Percentiles rank a stretch among this genome's conserved stretches.
phyloP scores from a whole-genome alignment of 2,113 vertebrate genomes.

The Anoplopoma fimbria region DNA sequence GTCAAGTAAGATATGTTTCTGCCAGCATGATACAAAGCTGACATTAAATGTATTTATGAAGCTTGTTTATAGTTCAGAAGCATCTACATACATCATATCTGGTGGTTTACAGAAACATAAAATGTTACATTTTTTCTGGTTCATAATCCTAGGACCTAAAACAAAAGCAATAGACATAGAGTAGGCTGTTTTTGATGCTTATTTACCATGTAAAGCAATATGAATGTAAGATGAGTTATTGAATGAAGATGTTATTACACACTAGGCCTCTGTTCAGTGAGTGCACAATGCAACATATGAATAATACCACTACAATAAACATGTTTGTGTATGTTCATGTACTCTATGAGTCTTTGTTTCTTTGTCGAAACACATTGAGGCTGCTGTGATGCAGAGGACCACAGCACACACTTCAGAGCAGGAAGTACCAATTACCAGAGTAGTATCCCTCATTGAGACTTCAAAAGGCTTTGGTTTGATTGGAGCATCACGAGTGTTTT shows the following conservation, averaged over 20 bases:
- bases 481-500: constrained; percentile 12
- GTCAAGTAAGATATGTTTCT: neutral
- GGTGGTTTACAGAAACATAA: neutral
- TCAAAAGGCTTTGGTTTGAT: constrained; percentile 24
- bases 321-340: neutral
- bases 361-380: neutral
- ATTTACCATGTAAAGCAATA: neutral
- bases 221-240: neutral
- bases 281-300: too few relatives aligned
- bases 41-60: neutral
- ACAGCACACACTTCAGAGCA: constrained; percentile 10
- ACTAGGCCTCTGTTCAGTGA: too few relatives aligned
- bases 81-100: neutral
- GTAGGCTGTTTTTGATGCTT: neutral
- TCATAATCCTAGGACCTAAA: neutral
- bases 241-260: neutral
- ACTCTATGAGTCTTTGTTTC: neutral
- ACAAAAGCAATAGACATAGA: neutral
- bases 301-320: neutral
- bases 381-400: neutral
- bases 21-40: neutral
- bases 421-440: constrained; percentile 4
- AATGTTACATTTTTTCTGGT: neutral
- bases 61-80: neutral
- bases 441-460: constrained; percentile 14